Percentiles rank a stretch among this genome's conserved stretches.
phyloP scores from a whole-genome alignment of 1,140 invertebrate genomes.

The Tribolium madens region DNA sequence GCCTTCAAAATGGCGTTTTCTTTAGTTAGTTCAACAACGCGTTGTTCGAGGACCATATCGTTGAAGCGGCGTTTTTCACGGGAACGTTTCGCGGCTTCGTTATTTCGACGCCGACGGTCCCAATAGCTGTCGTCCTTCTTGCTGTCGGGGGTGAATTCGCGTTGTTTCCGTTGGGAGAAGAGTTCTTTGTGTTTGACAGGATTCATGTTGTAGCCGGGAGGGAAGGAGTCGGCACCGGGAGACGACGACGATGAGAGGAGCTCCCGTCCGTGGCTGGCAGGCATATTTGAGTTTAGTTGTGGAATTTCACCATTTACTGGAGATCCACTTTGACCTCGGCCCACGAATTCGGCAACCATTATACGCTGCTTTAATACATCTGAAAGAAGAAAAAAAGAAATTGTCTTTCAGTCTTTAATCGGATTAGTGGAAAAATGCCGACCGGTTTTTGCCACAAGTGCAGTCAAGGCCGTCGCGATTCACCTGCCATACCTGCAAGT shows the following conservation, averaged over 20 bases:
- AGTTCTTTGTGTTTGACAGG: slow-evolving; percentile 79
- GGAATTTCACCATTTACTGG: slow-evolving; percentile 76
- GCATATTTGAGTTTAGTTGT: slow-evolving; percentile 71
- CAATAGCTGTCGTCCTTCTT: slow-evolving; percentile 98
- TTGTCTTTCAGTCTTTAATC: slow-evolving; percentile 1
- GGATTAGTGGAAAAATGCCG: slow-evolving; percentile 47
- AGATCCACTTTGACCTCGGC: slow-evolving; percentile 77
- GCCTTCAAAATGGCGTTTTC: slow-evolving; percentile 95
- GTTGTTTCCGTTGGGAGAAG: slow-evolving; percentile 90
- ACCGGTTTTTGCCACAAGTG: slow-evolving; percentile 53
- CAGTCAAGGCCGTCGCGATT: slow-evolving; percentile 54
- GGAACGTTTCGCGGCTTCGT: slow-evolving; percentile 95
- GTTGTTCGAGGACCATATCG: slow-evolving; percentile 95
- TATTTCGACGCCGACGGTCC: slow-evolving; percentile 94
- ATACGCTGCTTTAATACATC: slow-evolving; percentile 80
- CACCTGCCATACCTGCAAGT: slow-evolving; percentile 48
- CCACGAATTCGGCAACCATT: slow-evolving; percentile 87
- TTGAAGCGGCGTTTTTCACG: slow-evolving; percentile 95
- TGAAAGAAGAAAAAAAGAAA: slow-evolving; percentile 65
- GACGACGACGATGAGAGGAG: slow-evolving; percentile 62
- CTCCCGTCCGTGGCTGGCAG: slow-evolving; percentile 66
- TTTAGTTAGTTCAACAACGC: slow-evolving; percentile 93
- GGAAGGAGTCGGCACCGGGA: slow-evolving; percentile 60
- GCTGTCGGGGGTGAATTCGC: slow-evolving; percentile 96
- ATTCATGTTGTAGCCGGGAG: slow-evolving; percentile 63